phyloP scores from a whole-genome alignment of 2,797 vertebrate genomes.

The Fistularia tabacaria region DNA sequence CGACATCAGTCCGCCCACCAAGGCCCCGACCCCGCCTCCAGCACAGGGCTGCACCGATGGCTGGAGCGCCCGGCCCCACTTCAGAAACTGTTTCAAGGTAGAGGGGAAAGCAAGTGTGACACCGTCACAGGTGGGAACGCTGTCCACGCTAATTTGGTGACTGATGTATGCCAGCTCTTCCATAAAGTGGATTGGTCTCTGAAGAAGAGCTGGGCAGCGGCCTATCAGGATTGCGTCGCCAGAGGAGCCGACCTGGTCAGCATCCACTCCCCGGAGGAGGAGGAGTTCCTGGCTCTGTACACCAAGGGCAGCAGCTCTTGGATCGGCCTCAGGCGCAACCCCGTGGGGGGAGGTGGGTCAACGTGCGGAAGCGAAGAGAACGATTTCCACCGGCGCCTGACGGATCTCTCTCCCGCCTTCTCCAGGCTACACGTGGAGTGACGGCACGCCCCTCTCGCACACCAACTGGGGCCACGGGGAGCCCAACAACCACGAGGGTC shows the following conservation, averaged over 20 bases:
- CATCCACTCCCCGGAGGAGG: constrained; percentile 73
- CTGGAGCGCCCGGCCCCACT: constrained; percentile 63
- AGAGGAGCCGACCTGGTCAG: constrained; percentile 73
- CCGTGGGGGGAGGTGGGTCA: constrained; percentile 67
- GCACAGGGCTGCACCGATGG: constrained; percentile 44
- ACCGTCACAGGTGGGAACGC: neutral
- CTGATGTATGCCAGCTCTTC: constrained; percentile 65
- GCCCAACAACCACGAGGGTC: constrained; percentile 74
- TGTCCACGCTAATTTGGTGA: neutral
- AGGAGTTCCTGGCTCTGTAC: constrained; percentile 68
- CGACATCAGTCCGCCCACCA: constrained; percentile 74
- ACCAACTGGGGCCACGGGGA: constrained; percentile 78
- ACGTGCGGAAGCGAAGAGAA: neutral
- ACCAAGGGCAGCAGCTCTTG: constrained; percentile 71
- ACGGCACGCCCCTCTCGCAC: constrained; percentile 67
- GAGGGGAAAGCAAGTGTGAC: neutral
- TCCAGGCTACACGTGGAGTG: constrained; percentile 76
- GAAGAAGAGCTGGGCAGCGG: constrained; percentile 75
- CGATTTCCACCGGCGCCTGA: neutral
- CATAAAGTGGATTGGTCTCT: constrained; percentile 61
- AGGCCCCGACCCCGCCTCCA: constrained; percentile 62
- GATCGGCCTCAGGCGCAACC: constrained; percentile 75
- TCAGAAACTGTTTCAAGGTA: constrained; percentile 75
- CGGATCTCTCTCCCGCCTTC: neutral
- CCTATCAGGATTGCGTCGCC: constrained; percentile 68